Percentiles rank a stretch among this genome's conserved stretches.
These are phyloP conservation scores for Papilio dardanus DNA, from an alignment of 1,140 invertebrate genomes.

Conservation along the genomic window DNA sequence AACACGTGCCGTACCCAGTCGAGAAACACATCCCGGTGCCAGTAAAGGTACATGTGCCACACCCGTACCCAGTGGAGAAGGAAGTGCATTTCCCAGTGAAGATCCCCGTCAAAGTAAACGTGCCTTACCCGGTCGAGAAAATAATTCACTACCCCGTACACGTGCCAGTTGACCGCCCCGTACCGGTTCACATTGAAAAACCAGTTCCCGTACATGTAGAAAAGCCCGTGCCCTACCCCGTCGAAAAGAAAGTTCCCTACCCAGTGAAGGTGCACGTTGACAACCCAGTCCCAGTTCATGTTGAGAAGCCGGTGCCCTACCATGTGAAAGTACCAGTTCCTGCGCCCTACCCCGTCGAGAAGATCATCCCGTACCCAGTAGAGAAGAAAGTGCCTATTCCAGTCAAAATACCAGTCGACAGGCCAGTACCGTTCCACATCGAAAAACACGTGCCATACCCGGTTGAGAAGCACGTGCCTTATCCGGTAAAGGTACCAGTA, in stretches of 20 bases:
- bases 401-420: slow-evolving; percentile 84
- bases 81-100: slow-evolving; percentile 86
- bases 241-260: slow-evolving; percentile 84
- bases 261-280: slow-evolving; percentile 85
- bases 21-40: slow-evolving; percentile 86
- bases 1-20: slow-evolving; percentile 84
- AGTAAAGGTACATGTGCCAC: slow-evolving; percentile 87
- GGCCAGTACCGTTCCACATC: slow-evolving; percentile 83
- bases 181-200: slow-evolving; percentile 85
- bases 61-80: slow-evolving; percentile 89
- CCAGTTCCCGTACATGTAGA: slow-evolving; percentile 83
- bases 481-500: slow-evolving; percentile 82
- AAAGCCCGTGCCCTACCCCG: slow-evolving; percentile 85
- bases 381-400: slow-evolving; percentile 84
- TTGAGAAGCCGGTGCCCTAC: slow-evolving; percentile 84
- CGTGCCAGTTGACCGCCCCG: slow-evolving; percentile 86
- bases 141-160: slow-evolving; percentile 88
- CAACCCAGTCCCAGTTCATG: slow-evolving; percentile 84
- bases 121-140: slow-evolving; percentile 89
- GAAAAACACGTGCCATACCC: slow-evolving; percentile 86
- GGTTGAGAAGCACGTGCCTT: slow-evolving; percentile 84
- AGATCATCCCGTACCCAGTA: slow-evolving; percentile 83
- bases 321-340: slow-evolving; percentile 84
- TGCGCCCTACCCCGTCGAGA: slow-evolving; percentile 83
- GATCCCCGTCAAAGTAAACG: slow-evolving; percentile 86